Conservation (phyloP, 2,888 invertebrate genomes). For the Drosophila borborema region DNA sequence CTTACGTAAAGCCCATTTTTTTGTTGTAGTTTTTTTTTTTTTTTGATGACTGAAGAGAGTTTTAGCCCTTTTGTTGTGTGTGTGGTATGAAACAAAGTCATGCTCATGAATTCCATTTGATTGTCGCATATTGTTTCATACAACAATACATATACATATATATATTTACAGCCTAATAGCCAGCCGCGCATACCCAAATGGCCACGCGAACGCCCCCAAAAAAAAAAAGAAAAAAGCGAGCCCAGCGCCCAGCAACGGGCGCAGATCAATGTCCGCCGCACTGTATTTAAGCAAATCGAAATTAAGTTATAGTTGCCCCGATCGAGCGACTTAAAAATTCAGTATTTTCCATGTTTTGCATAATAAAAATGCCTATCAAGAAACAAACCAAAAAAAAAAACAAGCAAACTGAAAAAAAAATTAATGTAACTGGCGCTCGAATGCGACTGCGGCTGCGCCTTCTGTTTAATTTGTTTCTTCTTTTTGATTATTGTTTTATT, state of each 20-base stretch:
- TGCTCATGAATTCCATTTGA: constrained; percentile 60
- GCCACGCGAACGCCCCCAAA: constrained; percentile 45
- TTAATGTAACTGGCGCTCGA: constrained; percentile 74
- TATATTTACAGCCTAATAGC: constrained; percentile 15
- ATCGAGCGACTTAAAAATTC: constrained; percentile 63
- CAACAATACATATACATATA: constrained; percentile 3
- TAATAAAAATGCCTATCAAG: constrained; percentile 77
- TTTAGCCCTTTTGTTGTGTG: constrained; percentile 70
- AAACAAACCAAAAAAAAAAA: constrained; percentile 31
- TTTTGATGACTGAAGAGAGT: constrained; percentile 47
- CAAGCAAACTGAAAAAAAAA: constrained; percentile 37
- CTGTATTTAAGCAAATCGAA: constrained; percentile 52
- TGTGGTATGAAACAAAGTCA: constrained; percentile 51
- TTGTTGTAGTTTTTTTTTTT: constrained; percentile 20
- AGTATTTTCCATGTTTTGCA: constrained; percentile 80
- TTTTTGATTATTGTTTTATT: constrained; percentile 16
- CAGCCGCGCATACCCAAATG: constrained; percentile 16
- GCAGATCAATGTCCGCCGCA: constrained; percentile 68
- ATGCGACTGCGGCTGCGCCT: constrained; percentile 57
- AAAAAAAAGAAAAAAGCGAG: constrained; percentile 3
- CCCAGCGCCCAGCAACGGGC: constrained; percentile 29
- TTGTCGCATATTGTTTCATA: constrained; percentile 64
- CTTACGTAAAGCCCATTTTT: constrained; percentile 65
- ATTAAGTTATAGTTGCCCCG: constrained; percentile 64
- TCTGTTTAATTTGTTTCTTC: constrained; percentile 39